Evolutionary conservation across 1,140 invertebrate species (phyloP), one percentile per base, ranked within the genome.

Genomic region (Telenomus remus): DNA sequence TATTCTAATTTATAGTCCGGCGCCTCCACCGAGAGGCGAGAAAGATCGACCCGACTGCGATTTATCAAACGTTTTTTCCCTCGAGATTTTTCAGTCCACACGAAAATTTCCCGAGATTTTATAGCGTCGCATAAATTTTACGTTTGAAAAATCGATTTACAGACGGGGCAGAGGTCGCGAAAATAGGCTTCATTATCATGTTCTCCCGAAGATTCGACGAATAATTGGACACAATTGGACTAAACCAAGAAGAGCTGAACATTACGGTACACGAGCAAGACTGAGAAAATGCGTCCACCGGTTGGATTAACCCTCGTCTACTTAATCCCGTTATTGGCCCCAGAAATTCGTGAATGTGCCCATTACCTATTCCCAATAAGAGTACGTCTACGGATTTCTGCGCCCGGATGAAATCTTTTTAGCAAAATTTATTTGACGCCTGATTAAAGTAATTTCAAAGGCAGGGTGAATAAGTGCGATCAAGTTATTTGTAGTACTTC

Each of bases 281-380:
- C 68, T 80, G 80, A 84, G 81, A 80, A 76, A 76, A 59, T 74
- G 77, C 76, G 78, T 79, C 81, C 82, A 43, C 81, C 81, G 81
- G 84, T 86, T 79, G 85, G 85, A 87, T 87, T 86, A 86, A 86
- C 81, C 83, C 84, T 83, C 82, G 85, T 86, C 80, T 81, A 73
- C 79, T 83, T 85, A 86, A 86, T 86, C 85, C 85, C 84, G 86
- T 87, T 87, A 86, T 85, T 86, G 84, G 82, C 54, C 75, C 68
- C 78, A 79, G 79, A 84, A 87, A 86, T 84, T 82, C 81, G 80
- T 78, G 79, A 77, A 77, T 71, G 77, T 49, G n/a, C 35, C 16
- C 56, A 39, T 47, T 59, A 39, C 43, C 34, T 49, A 39, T 59
- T 39, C 39, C 33, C 33, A 60, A 60, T 60, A 60, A 60, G 37